phyloP scores from a whole-genome alignment of 2,797 vertebrate genomes.

The Bradypodion pumilum region DNA sequence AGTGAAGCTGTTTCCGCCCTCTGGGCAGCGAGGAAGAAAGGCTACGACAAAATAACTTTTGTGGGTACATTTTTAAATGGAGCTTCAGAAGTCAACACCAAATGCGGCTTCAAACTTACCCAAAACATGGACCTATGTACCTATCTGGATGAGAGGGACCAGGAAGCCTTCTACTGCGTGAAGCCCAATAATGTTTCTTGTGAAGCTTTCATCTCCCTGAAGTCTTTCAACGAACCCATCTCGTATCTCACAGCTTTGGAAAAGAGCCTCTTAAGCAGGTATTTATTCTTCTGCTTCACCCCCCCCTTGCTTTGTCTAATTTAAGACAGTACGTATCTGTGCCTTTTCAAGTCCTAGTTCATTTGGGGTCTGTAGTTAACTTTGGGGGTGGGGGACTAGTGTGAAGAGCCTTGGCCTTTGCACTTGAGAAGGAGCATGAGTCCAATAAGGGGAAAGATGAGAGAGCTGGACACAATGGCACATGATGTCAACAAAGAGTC shows the following conservation, averaged over 20 bases:
- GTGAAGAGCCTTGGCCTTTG: no score
- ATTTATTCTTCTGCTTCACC: slow-evolving; percentile 12
- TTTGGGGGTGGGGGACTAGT: no score
- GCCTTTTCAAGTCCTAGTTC: no score
- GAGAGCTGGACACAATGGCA: not conserved
- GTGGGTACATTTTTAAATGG: slow-evolving; percentile 31
- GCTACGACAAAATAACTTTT: slow-evolving; percentile 38
- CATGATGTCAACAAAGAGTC: not conserved
- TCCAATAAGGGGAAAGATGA: not conserved
- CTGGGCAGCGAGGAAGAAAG: slow-evolving; percentile 58
- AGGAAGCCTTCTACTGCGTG: slow-evolving; percentile 59
- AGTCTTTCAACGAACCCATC: not conserved
- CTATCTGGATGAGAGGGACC: slow-evolving; percentile 48
- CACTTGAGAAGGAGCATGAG: no score
- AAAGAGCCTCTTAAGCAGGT: slow-evolving; percentile 47
- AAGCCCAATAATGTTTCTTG: slow-evolving; percentile 49
- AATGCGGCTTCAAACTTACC: slow-evolving; percentile 45
- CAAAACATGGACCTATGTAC: slow-evolving; percentile 38
- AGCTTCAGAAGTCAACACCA: not conserved
- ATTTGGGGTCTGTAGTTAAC: no score
- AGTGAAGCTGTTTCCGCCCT: slow-evolving; percentile 49
- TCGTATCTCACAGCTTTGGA: slow-evolving; percentile 51
- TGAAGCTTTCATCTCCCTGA: slow-evolving; percentile 43
- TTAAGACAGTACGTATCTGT: slow-evolving; percentile 62
- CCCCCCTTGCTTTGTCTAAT: no score